Evolutionary conservation across 2,888 invertebrate genomes (phyloP), one percentile per base, ranked within the genome.

Genomic region (Carcina quercana): DNA sequence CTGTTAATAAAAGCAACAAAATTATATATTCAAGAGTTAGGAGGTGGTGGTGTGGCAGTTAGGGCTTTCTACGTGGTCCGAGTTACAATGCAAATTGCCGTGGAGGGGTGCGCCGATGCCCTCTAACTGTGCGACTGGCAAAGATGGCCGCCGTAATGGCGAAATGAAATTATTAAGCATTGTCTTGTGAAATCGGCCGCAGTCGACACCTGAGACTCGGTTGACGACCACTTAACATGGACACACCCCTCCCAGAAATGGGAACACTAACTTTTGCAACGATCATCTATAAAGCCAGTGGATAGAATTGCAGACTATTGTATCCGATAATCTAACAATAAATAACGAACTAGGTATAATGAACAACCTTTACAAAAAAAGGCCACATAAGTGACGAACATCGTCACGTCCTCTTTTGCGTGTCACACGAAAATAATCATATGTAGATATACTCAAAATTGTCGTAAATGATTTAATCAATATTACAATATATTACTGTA

Each of bases 111-210:
- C 73, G 72, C 62, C 73, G 71, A 72, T 79, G 78, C 79, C 80
- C 72, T 79, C 72, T 75, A 80, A 79, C 80, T 82, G 80, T 76
- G 73, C 72, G 82, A 80, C 72, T 82, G 58, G 64, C 74, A 75
- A 82, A 80, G 82, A 82, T 82, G 82, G 83, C 80, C 75, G 82
- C 70, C 73, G 62, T 82, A 82, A 83, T 80, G 74, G 80, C 67
- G 72, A 80, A 82, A 83, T 83, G 83, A 83, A 83, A 83, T 83
- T 82, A 83, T 83, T 83, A 83, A 80, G 82, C 80, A 83, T 82
- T 82, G 83, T 82, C 83, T 82, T 82, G 76, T 76, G 76, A 72
- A 82, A 82, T 83, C 80, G 78, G 75, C 80, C 80, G 74, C 76
- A 73, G 80, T 79, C 80, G 79, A 79, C 83, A 83, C 83, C 83